These are phyloP conservation scores for Rhynchomys soricoides DNA, from an alignment of 2,113 vertebrate genomes.

Conservation along the genomic window DNA sequence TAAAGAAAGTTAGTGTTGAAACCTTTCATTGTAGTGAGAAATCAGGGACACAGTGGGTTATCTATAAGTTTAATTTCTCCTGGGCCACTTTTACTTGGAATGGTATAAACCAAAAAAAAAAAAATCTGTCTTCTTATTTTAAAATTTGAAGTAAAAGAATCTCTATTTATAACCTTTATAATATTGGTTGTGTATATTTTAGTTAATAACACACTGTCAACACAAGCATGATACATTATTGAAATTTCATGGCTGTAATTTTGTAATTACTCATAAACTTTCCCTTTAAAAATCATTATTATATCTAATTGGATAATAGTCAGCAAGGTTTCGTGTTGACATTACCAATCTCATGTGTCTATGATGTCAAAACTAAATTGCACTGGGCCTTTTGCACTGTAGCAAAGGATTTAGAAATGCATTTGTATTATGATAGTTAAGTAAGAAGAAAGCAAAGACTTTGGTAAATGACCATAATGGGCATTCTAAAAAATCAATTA, in stretches of 20 bases:
- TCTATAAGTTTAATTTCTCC: constrained; percentile 74
- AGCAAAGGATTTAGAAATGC: background rate
- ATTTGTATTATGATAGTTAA: background rate
- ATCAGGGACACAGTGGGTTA: background rate
- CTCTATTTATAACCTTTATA: constrained; percentile 53
- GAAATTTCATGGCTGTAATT: background rate
- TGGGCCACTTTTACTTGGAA: constrained; percentile 76
- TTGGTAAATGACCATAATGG: background rate
- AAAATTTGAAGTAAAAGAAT: constrained; percentile 81
- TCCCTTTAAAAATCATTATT: constrained; percentile 6
- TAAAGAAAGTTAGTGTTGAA: background rate
- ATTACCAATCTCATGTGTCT: background rate
- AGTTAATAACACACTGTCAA: background rate
- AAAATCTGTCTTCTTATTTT: background rate
- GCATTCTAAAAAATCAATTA: background rate
- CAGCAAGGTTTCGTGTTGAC: background rate
- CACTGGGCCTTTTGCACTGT: background rate
- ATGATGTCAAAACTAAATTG: background rate
- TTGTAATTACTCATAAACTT: constrained; percentile 25
- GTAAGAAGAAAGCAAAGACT: background rate
- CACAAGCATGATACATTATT: background rate
- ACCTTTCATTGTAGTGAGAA: background rate
- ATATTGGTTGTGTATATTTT: background rate
- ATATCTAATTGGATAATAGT: background rate
- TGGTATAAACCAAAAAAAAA: constrained; percentile 76